Base-by-base conservation (phyloP, 2,888 invertebrate genomes). In the Tricholauxania praeusta region DNA sequence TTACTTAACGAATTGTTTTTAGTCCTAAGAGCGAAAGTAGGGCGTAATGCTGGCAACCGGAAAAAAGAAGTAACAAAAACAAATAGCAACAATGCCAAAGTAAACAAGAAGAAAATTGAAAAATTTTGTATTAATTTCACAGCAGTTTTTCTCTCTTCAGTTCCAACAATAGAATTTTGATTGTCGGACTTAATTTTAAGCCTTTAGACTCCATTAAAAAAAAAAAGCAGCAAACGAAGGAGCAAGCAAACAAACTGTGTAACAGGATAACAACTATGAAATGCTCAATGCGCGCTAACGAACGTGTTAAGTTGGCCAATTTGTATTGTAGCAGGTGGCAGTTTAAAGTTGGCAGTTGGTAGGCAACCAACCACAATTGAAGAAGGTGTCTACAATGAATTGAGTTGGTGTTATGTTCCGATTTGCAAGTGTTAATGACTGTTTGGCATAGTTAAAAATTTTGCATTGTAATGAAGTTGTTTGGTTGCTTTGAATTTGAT, bases 251-350 rank as follows among this genome's bases (percentile, higher is more conserved):
- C n/a, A 53, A 53, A 17, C 10, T 19, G 53, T 17, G 19, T 14
- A 53, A 53, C 17, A 19, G 53, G 53, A 19, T 17, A 53, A 53
- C n/a, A 53, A 53, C 19, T 53, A 53, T 19, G 2, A 17, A 53
- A 53, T 53, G 19, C 17, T 19, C 17, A n/a, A 53, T 53, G 10
- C 39, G 10, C 39, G 10, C 39, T 39, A 39, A 39, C 39, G 39
- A 39, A 39, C 14, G 22, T 57, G 57, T 57, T 57, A 57, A 57
- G 57, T 57, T 57, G 22, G 57, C 28, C 57, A 39, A 39, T 39
- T 39, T 39, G 22, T 19, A 15, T 57, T 12, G n/a, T 28, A 57
- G 22, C 57, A 57, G 57, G 22, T 57, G 28, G 22, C 28, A 28
- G 55, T 55, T 28, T 28, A 28, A 7, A 39, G 39, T 7, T 39